Evolutionary conservation across 2,888 invertebrate genomes (phyloP).

Genomic region (Pristionchus japonicus): DNA sequence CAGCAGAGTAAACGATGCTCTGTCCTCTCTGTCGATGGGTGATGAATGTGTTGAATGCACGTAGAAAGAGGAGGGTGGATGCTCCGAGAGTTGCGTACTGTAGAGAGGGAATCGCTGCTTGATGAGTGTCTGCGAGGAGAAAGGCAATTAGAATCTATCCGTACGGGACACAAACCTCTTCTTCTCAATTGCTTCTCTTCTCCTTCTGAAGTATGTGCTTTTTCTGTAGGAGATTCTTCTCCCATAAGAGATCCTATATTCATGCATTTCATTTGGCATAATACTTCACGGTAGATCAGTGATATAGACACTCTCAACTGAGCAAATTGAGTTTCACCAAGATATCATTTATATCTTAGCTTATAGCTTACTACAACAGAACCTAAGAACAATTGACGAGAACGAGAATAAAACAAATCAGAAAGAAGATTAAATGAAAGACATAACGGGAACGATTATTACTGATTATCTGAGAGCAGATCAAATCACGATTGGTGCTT

Average conservation of each 20-base stretch:
- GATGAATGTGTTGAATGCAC: conserved; percentile 36
- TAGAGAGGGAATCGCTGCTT: conserved; percentile 3
- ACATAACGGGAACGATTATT: not conserved
- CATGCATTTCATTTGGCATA: too few species aligned
- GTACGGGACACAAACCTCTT: too few species aligned
- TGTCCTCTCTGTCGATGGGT: conserved; percentile 44
- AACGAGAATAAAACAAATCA: not conserved
- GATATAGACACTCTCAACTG: not conserved
- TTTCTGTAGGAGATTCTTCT: not conserved
- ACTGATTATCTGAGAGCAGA: not conserved
- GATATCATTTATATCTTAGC: not conserved
- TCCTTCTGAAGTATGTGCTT: not conserved
- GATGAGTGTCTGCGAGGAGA: conserved; percentile 11
- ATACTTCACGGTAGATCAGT: not conserved
- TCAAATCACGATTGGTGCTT: not conserved
- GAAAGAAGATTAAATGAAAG: conserved; percentile 11
- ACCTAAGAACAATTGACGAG: not conserved
- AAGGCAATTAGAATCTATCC: too few species aligned
- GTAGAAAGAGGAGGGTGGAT: conserved; percentile 16
- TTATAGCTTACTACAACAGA: not conserved
- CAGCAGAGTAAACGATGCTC: conserved; percentile 22
- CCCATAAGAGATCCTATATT: conserved; percentile 24
- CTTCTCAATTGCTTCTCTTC: conserved; percentile 13
- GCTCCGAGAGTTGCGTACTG: conserved; percentile 28
- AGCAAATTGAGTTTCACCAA: not conserved